Base-by-base conservation (phyloP, 2,113 vertebrate species). In the Xyliphius kryptos region DNA sequence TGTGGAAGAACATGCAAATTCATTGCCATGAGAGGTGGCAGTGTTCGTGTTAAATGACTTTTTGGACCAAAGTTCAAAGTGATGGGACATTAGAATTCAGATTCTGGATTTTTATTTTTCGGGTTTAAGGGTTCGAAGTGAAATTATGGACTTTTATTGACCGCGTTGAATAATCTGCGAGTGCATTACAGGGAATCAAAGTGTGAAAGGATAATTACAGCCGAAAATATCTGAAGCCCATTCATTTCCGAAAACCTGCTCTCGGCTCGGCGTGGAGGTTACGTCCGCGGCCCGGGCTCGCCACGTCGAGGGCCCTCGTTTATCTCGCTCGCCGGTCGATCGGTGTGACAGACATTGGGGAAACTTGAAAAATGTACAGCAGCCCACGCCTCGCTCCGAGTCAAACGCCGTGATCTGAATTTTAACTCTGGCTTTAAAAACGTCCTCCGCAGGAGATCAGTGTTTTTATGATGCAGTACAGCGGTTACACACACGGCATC, bases 231-330 rank as follows among this genome's bases (percentile, higher is more conserved):
- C n/a, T n/a, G 38, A 41, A 36, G 48, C 55, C 70, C 69, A 65
- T 79, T 78, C 60, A 73, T 58, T 70, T 74, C 9, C 37, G 52
- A 54, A 11, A 54, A 16, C 10, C n/a, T 0, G 9, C 36, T n/a
- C n/a, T n/a, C n/a, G n/a, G n/a, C 52, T 32, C 9, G 12, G 51
- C 3, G 20, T 15, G n/a, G 9, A 36, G 6, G 53, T 55, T 37
- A n/a, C 13, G 12, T 10, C 8, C 54, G 9, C 2, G 12, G 16
- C 14, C 40, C 19, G 9, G 0, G 38, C 26, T 52, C 17, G 9
- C 11, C 15, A 17, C 17, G 13, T 22, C 15, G 14, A 10, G 12
- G 2, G 41, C 10, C 14, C 50, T 60, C 40, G 36, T 58, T 70
- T 66, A 50, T 54, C 15, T 60, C 13, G 44, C 43, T 43, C 43